Base-by-base conservation (phyloP, 2,888 invertebrate genomes). In the Gryllus longicercus region DNA sequence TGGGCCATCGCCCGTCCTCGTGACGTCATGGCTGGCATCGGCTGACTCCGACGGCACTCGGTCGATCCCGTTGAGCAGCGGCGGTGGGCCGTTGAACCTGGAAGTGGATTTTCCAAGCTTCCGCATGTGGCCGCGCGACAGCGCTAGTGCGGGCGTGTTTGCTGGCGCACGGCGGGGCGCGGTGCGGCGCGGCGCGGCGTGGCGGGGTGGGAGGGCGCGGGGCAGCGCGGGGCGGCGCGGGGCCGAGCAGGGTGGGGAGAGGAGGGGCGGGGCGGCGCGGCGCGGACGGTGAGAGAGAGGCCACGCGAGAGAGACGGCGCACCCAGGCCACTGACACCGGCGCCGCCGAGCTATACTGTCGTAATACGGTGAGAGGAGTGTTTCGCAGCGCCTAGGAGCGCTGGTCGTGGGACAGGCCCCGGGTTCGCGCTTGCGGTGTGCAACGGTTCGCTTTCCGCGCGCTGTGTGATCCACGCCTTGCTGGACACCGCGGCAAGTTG, bases 11-110 rank as follows among this genome's bases (percentile, higher is more conserved):
- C 63, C 14, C 63, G 63, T 63, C n/a, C 63, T 63, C 63, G 14
- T 63, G 63, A 63, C 63, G 63, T 63, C 63, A 63, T 14, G n/a
- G 63, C 14, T 14, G 4, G 63, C 63, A n/a, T 63, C 63, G 63
- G 63, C n/a, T 18, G 63, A 18, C 63, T 63, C 14, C 63, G 63
- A n/a, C 14, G 63, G 14, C 63, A 21, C 21, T 79, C 79, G 79
- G 79, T 21, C 50, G 76, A 76, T 79, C 76, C 79, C 79, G 79
- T 79, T 79, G 79, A 75, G 23, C 76, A 49, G 21, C 11, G 50
- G 75, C 23, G 78, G 50, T 63, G 79, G 79, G 79, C 76, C 79
- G 76, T 76, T 79, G 79, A 79, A 79, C 79, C 76, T 75, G 79
- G 79, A 76, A 77, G 51, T 76, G 79, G 51, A n/a, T 18, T 38